A percentile compares a stretch with the other conserved stretches of the same genome.
Conservation (phyloP, 37 sponge, comb jelly and placozoan species). For the Ianthella basta region DNA sequence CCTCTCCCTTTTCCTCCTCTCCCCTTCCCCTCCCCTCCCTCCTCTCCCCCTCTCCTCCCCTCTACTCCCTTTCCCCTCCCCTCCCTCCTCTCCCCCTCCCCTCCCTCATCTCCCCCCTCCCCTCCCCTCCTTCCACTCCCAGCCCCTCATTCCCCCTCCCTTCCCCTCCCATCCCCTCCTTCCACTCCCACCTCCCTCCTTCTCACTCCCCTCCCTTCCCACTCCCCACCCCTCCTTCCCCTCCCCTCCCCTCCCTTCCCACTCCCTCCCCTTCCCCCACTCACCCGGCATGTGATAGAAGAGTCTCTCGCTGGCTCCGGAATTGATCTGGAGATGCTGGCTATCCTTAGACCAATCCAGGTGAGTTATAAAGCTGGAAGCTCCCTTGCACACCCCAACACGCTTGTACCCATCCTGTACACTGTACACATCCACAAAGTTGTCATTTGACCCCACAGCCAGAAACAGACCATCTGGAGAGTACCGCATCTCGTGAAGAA, state of each 20-base stretch:
- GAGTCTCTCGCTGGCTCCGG: constrained; percentile 91
- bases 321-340: constrained; percentile 87
- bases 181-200: neutral
- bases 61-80: neutral
- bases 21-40: neutral
- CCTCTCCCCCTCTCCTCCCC: constrained; percentile 16
- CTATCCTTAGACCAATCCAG: constrained; percentile 94
- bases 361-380: constrained; percentile 96
- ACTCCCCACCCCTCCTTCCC: too few relatives aligned
- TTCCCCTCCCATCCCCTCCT: neutral
- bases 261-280: neutral
- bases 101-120: too few relatives aligned
- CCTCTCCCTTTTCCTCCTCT: too few relatives aligned
- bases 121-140: neutral
- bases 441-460: constrained; percentile 97
- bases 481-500: constrained; percentile 94
- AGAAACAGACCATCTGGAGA: constrained; percentile 91
- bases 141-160: too few relatives aligned
- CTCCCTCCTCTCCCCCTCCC: constrained; percentile 14
- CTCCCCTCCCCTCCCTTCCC: too few relatives aligned
- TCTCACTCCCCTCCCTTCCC: neutral
- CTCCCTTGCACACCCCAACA: constrained; percentile 74
- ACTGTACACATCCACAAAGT: constrained; percentile 90
- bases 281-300: constrained; percentile 82
- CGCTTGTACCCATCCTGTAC: constrained; percentile 70